Evolutionary conservation across 2,113 vertebrate species (phyloP).

Genomic region (Petrocephalus zakoni): DNA sequence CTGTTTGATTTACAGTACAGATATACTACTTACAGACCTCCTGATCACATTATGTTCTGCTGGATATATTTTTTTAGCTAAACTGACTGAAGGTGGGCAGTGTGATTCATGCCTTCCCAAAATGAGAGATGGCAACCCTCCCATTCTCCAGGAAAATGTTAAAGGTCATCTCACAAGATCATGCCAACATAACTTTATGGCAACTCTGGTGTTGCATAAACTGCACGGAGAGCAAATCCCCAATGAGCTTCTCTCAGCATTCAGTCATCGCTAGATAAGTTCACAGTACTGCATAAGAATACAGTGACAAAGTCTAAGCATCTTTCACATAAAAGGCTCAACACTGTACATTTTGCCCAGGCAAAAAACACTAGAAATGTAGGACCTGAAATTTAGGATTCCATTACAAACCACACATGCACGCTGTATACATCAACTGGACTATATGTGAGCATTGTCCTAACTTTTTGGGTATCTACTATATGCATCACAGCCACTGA

Average conservation of each 20-base stretch:
- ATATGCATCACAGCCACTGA: not conserved
- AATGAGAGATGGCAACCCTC: not conserved
- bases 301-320: not conserved
- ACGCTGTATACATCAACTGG: not conserved
- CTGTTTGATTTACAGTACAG: not conserved
- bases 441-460: not conserved
- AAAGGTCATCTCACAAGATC: not conserved
- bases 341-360: not conserved
- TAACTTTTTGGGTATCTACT: not conserved
- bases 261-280: not conserved
- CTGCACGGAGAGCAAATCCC: not conserved
- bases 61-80: not conserved
- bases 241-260: not conserved
- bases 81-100: not conserved
- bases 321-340: not conserved
- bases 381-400: not conserved
- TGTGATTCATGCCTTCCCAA: not conserved
- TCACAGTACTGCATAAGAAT: not conserved
- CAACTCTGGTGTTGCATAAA: not conserved
- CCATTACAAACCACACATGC: not conserved
- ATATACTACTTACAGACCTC: not conserved
- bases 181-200: not conserved
- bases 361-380: not conserved
- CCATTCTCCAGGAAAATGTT: not conserved
- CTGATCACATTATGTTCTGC: not conserved